Evolutionary conservation across 2,888 invertebrate species (phyloP).

Genomic region (Callimorpha dominula): DNA sequence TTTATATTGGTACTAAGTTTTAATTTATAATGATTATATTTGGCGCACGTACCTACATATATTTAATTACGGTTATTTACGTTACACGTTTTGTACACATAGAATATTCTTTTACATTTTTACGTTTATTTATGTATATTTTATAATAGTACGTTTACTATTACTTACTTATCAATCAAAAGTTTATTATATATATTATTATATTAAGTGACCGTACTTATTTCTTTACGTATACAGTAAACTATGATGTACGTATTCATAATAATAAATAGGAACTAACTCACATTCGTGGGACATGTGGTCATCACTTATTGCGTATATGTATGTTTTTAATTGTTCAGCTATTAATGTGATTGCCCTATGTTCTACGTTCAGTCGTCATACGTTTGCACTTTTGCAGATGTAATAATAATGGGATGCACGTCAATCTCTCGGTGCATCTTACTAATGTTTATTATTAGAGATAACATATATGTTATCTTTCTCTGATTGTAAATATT

Average conservation of each 20-base stretch:
- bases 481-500: not conserved
- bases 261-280: constrained; percentile 53
- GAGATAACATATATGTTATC: constrained; percentile 40
- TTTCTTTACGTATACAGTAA: constrained; percentile 29
- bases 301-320: constrained; percentile 60
- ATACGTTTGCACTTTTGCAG: constrained; percentile 58
- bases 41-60: not conserved
- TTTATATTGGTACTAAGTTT: too few relatives aligned
- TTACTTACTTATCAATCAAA: constrained; percentile 39
- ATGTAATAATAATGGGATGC: constrained; percentile 64
- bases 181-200: constrained; percentile 34
- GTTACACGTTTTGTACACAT: not conserved
- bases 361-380: constrained; percentile 47
- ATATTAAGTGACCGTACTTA: constrained; percentile 38
- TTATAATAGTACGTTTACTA: not conserved
- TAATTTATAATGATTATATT: too few relatives aligned
- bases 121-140: not conserved
- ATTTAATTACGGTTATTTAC: not conserved
- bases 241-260: constrained; percentile 37
- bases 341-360: constrained; percentile 56
- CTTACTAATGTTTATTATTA: constrained; percentile 70
- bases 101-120: not conserved
- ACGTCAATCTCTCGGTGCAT: constrained; percentile 69
- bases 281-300: constrained; percentile 54
- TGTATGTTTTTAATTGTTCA: constrained; percentile 55